Conservation (phyloP, 2,888 invertebrate genomes). For the Thecocarcelia acutangulata region DNA sequence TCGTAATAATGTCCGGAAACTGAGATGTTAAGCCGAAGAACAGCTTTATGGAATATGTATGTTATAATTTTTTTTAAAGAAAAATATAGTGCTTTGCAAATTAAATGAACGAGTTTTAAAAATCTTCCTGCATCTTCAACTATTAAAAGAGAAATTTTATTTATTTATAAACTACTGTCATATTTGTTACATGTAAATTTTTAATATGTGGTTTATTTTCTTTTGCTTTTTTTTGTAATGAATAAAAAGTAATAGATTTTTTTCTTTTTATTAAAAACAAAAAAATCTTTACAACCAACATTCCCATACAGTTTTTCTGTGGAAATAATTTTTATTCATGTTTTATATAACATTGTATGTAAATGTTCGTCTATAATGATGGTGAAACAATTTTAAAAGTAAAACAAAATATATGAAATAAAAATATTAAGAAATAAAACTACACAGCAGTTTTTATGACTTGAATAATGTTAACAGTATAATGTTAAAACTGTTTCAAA, state of each 20-base stretch:
- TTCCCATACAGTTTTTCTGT: conserved; percentile 12
- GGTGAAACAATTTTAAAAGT: not conserved
- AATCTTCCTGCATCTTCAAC: not conserved
- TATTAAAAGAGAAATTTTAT: not conserved
- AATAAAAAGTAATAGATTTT: not conserved
- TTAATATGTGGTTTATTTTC: not conserved
- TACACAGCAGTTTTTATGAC: too few species aligned
- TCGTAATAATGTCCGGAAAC: too few species aligned
- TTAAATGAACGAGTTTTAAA: not conserved
- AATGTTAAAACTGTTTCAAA: too few species aligned
- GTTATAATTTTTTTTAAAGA: too few species aligned
- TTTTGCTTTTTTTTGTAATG: not conserved
- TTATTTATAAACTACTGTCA: not conserved
- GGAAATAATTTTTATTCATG: not conserved
- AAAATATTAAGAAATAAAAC: not conserved
- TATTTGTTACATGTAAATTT: conserved; percentile 5
- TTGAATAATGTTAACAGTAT: too few species aligned
- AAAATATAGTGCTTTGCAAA: too few species aligned
- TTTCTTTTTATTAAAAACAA: too few species aligned
- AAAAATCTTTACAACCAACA: not conserved
- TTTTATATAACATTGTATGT: conserved; percentile 30
- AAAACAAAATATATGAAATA: not conserved
- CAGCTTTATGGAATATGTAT: too few species aligned
- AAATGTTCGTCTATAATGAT: conserved; percentile 24
- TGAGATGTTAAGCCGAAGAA: too few species aligned